Base-by-base conservation (phyloP, 2,888 invertebrate species). In the Pomacea canaliculata region DNA sequence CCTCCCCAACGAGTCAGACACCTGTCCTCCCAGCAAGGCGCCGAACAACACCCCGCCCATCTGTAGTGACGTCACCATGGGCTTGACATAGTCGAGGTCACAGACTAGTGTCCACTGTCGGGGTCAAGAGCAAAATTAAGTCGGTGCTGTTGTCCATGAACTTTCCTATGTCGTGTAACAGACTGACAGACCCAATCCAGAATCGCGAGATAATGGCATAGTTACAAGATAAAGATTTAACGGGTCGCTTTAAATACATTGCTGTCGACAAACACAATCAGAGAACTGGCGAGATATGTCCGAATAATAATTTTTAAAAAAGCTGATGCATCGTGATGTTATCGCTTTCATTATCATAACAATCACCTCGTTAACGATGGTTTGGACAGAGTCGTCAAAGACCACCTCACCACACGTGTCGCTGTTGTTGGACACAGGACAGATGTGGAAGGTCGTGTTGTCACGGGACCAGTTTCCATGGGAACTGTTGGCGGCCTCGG, bases 21-120 rank as follows among this genome's bases (percentile, higher is more conserved):
- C 72, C 78, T 89, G 88, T 13, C 90, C 89, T 5, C 85, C 83
- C 19, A 86, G n/a, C 10, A 86, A 76, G 12, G 88, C 88, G 0
- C 89, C 89, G 10, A 85, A 49, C 49, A 89, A 79, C 1, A 88
- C 85, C 19, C 89, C 89, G 27, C 81, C 83, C 88, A 89, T 89
- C 83, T 89, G 89, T 46, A 88, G 78, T 10, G 88, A 87, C 18
- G 86, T 88, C n/a, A 89, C 86, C 16, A 81, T 80, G 60, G 80
- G 81, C 5, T 84, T 80, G 18, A 87, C 76, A 60, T 82, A 84
- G 51, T 78, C 79, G 48, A 79, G 76, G 73, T 85, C 84, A 81
- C 89, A 89, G 0, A 89, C 80, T 27, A 89, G 82, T 68, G 83
- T 71, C 87, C 87, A 89, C 88, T 89, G 83, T 48, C 82, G 81